Evolutionary conservation across 2,888 invertebrate species (phyloP).

Genomic region (Chrysotoxum bicinctum): DNA sequence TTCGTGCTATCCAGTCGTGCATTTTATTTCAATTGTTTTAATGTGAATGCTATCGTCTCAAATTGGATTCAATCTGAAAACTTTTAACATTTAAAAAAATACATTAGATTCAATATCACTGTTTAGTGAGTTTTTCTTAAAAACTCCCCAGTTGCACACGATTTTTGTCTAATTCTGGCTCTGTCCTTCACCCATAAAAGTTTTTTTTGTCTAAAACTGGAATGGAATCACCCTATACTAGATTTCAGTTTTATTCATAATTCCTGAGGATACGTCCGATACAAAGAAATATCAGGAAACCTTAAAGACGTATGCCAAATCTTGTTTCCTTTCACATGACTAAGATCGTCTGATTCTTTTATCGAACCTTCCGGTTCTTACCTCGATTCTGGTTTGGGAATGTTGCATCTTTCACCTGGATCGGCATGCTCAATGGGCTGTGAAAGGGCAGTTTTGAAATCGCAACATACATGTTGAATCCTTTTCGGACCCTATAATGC

Average conservation of each 20-base stretch:
- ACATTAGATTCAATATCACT: too few relatives aligned
- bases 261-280: not conserved
- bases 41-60: too few relatives aligned
- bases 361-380: not conserved
- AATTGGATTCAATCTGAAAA: too few relatives aligned
- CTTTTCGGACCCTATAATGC: constrained; percentile 15
- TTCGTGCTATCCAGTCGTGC: too few relatives aligned
- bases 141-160: not conserved
- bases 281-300: not conserved
- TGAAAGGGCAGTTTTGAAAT: constrained; percentile 46
- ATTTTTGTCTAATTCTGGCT: not conserved
- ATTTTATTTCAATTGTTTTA: too few relatives aligned
- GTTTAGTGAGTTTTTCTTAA: too few relatives aligned
- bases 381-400: not conserved
- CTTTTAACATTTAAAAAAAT: too few relatives aligned
- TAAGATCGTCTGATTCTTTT: constrained; percentile 7
- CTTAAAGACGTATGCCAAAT: constrained; percentile 14
- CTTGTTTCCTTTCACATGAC: constrained; percentile 16
- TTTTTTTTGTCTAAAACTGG: not conserved
- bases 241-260: not conserved
- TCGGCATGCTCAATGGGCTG: constrained; percentile 40
- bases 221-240: not conserved
- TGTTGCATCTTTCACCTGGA: constrained; percentile 40
- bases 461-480: constrained; percentile 15
- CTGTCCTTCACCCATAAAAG: not conserved